Evolutionary conservation across 1,140 invertebrate genomes (phyloP).

Genomic region (Nephila pilipes): DNA sequence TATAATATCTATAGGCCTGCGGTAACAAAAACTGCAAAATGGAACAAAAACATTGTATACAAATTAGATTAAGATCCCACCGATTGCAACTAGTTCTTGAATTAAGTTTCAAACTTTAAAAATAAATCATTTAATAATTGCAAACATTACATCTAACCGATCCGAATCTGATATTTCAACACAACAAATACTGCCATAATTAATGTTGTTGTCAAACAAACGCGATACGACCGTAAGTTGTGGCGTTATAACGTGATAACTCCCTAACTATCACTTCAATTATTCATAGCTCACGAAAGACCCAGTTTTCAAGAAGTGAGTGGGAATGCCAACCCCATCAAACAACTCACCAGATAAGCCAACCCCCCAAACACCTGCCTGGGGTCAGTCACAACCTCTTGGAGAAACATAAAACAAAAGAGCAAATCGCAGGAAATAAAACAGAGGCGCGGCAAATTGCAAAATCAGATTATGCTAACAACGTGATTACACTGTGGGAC

Average conservation of each 20-base stretch:
- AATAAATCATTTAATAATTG: not conserved
- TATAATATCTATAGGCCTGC: too few relatives aligned
- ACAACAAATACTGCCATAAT: not conserved
- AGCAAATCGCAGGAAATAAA: constrained; percentile 55
- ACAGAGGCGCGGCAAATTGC: constrained; percentile 52
- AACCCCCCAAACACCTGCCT: constrained; percentile 1
- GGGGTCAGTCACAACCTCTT: constrained; percentile 14
- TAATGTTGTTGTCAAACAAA: constrained; percentile 15
- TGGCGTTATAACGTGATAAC: not conserved
- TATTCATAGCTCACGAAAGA: constrained; percentile 39
- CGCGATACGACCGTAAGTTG: not conserved
- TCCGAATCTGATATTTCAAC: not conserved
- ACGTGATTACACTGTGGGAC: constrained; percentile 37
- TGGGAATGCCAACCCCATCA: not conserved
- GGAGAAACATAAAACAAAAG: constrained; percentile 8
- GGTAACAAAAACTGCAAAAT: not conserved
- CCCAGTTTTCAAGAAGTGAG: not conserved
- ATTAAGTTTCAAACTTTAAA: not conserved
- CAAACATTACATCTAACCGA: not conserved
- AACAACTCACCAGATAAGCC: not conserved
- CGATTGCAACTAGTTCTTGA: not conserved
- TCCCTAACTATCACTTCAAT: constrained; percentile 31
- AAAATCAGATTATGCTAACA: constrained; percentile 69
- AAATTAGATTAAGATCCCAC: too few relatives aligned
- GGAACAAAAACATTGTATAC: not conserved